These are phyloP conservation scores for Halocynthia roretzi DNA, from an alignment of 23 tunicate genomes.

Conservation along the genomic window DNA sequence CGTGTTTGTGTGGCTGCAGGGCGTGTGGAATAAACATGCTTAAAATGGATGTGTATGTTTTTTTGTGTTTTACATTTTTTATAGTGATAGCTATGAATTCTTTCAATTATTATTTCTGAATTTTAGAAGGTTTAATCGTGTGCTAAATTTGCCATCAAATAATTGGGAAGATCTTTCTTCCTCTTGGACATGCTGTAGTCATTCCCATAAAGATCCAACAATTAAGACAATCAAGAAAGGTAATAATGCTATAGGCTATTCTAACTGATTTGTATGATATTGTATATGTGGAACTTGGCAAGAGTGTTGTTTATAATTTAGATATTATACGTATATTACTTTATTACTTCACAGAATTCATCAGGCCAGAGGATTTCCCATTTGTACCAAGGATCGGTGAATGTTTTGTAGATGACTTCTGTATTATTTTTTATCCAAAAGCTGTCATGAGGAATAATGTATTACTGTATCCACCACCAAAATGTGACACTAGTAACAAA, in stretches of 20 bases:
- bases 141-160: constrained; percentile 66
- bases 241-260: neutral
- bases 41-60: constrained; percentile 66
- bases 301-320: neutral
- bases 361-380: neutral
- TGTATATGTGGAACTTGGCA: neutral
- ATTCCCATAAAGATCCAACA: neutral
- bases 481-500: neutral
- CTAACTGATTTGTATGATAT: neutral
- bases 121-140: constrained; percentile 64
- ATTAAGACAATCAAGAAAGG: constrained; percentile 1
- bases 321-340: too few species aligned
- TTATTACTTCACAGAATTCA: too few species aligned
- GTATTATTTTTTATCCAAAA: constrained; percentile 45
- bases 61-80: neutral
- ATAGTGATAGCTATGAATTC: neutral
- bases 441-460: constrained; percentile 39
- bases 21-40: constrained; percentile 60
- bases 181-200: constrained; percentile 73
- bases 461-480: constrained; percentile 11
- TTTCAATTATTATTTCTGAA: neutral
- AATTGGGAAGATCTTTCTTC: constrained; percentile 64
- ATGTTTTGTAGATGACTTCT: constrained; percentile 50
- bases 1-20: constrained; percentile 67
- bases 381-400: constrained; percentile 27